Evolutionary conservation across 2,113 vertebrate genomes (phyloP).

Genomic region (Cochlearius cochlearius): DNA sequence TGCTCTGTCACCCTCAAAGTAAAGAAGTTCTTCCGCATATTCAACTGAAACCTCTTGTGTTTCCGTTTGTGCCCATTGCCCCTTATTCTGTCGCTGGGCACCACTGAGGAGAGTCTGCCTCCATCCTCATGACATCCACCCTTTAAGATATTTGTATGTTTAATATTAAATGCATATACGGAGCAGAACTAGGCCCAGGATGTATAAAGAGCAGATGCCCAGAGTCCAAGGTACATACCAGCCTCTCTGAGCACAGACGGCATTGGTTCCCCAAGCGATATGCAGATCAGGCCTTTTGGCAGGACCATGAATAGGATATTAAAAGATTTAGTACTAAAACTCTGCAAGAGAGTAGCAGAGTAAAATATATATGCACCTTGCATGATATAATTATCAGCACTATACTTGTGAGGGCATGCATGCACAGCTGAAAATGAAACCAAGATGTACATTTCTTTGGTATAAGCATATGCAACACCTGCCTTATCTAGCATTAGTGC

Average conservation of each 20-base stretch:
- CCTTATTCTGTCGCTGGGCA: too few relatives aligned
- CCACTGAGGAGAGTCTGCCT: too few relatives aligned
- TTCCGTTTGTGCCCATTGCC: too few relatives aligned
- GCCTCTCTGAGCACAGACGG: rapidly evolving
- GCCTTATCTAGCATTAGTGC: background rate
- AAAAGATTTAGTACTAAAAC: background rate
- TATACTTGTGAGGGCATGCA: background rate
- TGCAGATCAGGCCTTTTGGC: background rate
- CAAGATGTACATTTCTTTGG: background rate
- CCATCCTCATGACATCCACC: too few relatives aligned
- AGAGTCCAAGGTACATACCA: background rate
- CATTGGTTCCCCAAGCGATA: background rate
- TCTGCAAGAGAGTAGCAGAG: background rate
- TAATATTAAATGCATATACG: background rate
- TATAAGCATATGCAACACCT: background rate
- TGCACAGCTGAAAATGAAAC: background rate
- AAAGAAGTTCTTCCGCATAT: too few relatives aligned
- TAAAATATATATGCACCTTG: background rate
- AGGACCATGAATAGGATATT: background rate
- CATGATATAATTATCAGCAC: background rate
- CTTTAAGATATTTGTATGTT: too few relatives aligned
- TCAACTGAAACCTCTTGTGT: too few relatives aligned
- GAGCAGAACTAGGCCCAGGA: background rate
- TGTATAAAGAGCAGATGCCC: background rate
- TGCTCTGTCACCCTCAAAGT: too few relatives aligned